Evolutionary conservation across 2,113 vertebrate species (phyloP), one percentile per base, ranked within the genome.

Genomic region (Procavia capensis): DNA sequence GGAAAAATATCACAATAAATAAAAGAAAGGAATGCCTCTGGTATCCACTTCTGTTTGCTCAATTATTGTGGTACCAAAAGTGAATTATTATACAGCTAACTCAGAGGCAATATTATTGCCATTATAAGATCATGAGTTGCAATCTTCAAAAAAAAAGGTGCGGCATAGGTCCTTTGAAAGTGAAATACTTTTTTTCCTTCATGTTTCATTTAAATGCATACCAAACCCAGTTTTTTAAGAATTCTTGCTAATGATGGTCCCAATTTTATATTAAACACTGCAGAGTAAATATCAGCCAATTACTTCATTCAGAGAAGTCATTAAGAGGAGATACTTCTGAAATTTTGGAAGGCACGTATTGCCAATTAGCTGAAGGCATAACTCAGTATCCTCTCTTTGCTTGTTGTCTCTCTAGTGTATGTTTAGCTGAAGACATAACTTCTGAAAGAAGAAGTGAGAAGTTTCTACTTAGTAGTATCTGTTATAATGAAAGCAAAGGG

Each of bases 1-100:
- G 91, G 96, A 92, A 98, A 98, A 98, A 96, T 89, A 98, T 95
- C 98, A 95, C 96, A 97, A 98, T 98, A 98, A 98, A 98, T 99
- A 98, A 98, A 98, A 97, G 96, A 98, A 98, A 98, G 97, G 64
- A 98, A 97, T 98, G 98, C 98, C 98, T 98, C 96, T 98, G 97
- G 98, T 98, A 97, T 87, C 93, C 98, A 87, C 92, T 98, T 98
- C 97, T 98, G 92, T 98, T 98, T 98, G 97, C 96, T 98, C 98
- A 98, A 97, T 98, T 98, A 98, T 91, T 98, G 82, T 91, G 85
- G 95, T 96, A 97, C 87, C 93, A 88, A 95, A 96, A 97, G 90
- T 98, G 98, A 99, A 97, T 98, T 98, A 98, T 97, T 97, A 92
- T 64, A 96, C 75, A 97, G 97, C 94, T 98, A 97, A 98, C 96